A percentile compares a stretch with the other conserved stretches of the same genome.
Evolutionary conservation across 2,113 vertebrate genomes (phyloP).

Genomic region (human (Homo sapiens)): DNA sequence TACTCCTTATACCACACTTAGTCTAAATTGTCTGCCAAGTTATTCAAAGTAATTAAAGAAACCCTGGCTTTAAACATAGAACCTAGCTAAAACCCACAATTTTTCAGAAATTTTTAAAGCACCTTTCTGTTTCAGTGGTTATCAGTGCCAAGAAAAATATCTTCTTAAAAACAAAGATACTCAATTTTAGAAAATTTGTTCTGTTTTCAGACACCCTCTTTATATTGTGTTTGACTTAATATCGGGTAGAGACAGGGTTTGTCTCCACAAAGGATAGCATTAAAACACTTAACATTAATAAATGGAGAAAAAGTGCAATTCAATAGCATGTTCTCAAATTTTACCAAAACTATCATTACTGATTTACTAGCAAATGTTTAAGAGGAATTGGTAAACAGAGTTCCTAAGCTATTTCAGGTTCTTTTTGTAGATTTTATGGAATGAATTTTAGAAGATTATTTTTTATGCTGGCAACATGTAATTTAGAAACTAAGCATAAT

Average conservation of each 20-base stretch:
- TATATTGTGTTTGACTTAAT: not conserved
- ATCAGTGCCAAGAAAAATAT: not conserved
- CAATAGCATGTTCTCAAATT: not conserved
- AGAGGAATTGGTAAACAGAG: not conserved
- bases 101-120: not conserved
- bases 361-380: not conserved
- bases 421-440: not conserved
- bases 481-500: not conserved
- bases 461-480: not conserved
- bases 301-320: not conserved
- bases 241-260: not conserved
- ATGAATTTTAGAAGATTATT: not conserved
- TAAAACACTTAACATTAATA: not conserved
- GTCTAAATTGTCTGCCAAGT: not conserved
- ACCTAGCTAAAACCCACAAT: not conserved
- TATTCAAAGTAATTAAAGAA: not conserved
- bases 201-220: not conserved
- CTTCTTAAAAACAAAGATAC: not conserved
- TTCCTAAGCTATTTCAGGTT: not conserved
- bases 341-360: not conserved
- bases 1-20: not conserved
- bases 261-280: not conserved
- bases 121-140: not conserved
- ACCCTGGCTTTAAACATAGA: not conserved
- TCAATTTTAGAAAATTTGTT: not conserved